Base-by-base conservation (phyloP, 2,113 vertebrate species). In the Protobothrops flavoviridis region DNA sequence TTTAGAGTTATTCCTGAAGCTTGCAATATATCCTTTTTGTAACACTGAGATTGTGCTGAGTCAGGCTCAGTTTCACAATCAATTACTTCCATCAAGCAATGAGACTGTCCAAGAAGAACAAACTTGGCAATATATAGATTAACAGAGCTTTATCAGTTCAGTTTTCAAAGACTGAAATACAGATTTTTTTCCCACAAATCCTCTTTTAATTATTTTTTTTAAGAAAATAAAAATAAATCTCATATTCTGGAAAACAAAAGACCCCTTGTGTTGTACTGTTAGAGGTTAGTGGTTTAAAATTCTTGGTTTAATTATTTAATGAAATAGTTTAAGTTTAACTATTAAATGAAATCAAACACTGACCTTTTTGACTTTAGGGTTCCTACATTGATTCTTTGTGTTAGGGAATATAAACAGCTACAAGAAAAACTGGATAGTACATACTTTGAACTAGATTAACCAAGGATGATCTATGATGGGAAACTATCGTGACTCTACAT, bases 301-400 rank as follows among this genome's bases (percentile, higher is more conserved):
- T 52, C 59, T 88, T 92, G 74, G 86, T 91, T 91, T 61, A 50
- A 9, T 1, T 50, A 50, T 50, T 50, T 50, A 50, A 50, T 50
- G 48, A 50, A 50, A 50, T 50, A 50, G 64, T 90, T 92, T 92
- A 88, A 93, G 64, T 90, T 92, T 92, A 88, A 93, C 85, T 90
- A 87, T 91, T 91, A 61, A 95, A 86, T 52, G 43, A 92, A 93
- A 94, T 95, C 69, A 52, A 53, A 52, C 43, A 43, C 55, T 69
- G 17, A 4, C 48, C n/a, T 33, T 61, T 39, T 64, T 86, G 81
- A 24, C 56, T 92, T 90, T 33, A n/a, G 33, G 21, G 55, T 39
- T 26, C 23, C 45, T 50, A 21, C 56, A 55, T 0, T 26, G 29
- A 81, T n/a, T 87, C 21, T n/a, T 81, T 43, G 33, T 81, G 7